Base-by-base conservation (phyloP, 2,113 vertebrate species). In the Geococcyx californianus region DNA sequence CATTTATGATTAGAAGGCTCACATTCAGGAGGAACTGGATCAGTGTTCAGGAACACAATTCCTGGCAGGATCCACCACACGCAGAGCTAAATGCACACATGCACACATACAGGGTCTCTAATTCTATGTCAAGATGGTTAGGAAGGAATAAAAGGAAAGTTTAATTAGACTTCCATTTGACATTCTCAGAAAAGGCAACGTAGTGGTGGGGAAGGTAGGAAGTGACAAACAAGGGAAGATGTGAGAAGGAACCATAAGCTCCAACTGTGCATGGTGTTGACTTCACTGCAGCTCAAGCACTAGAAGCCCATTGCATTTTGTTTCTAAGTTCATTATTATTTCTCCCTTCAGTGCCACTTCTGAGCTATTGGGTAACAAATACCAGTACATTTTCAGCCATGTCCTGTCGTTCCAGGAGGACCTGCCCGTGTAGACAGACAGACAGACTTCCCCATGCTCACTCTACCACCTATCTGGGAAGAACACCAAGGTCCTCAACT, bases 141-240 rank as follows among this genome's bases (percentile, higher is more conserved):
- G 64, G 82, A 78, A 84, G 68, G 42, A 88, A 84, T 40, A 75
- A 76, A 68, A 75, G 42, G 54, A 16, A 92, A 77, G 47, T 81
- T 79, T 52, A 84, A 90, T 90, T 88, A 45, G 25, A 63, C 75
- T 94, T 70, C 72, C 78, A 67, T 60, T 59, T 90, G 77, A 88
- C 85, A 55, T 60, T 82, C 78, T 74, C 79, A 84, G 76, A 44
- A 72, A 84, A 74, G 31, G 47, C 12, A 34, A 64, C 52, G 38
- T 1, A 12, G 52, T 31, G 79, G 36, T 34, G 81, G 81, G 9
- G 33, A 94, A 94, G 92, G 92, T 90, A 88, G 91, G 93, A 95
- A 90, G 94, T 89, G 95, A 96, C 82, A 97, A 93, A 95, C 89
- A 74, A 95, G 72, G 54, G 76, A 84, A 63, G 86, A 63, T 73